A percentile compares a stretch with the other conserved stretches of the same genome.
phyloP scores from a whole-genome alignment of 2,888 invertebrate species.

The Xestia xanthographa region DNA sequence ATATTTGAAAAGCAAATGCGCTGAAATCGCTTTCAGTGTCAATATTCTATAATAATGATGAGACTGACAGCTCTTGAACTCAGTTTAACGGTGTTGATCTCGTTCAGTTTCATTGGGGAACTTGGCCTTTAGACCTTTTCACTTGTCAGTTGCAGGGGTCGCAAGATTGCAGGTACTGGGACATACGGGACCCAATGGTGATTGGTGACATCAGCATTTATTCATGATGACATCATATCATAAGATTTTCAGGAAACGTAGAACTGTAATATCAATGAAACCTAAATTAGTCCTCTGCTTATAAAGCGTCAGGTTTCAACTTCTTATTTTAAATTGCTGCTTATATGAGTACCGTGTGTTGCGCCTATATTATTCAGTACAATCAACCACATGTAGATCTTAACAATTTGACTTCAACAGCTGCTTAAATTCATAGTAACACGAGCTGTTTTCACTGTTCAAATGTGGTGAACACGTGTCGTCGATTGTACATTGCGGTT shows the following conservation, averaged over 20 bases:
- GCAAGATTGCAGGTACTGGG: neutral
- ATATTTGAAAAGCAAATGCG: conserved; percentile 1
- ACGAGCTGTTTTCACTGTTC: neutral
- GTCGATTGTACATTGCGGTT: conserved; percentile 39
- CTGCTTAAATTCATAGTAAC: neutral
- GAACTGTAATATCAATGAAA: conserved; percentile 35
- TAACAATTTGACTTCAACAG: neutral
- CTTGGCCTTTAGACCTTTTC: neutral
- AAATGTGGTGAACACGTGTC: conserved; percentile 14
- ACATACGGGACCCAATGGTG: neutral
- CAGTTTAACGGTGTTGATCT: neutral
- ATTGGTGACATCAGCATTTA: neutral
- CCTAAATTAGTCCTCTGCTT: conserved; percentile 38
- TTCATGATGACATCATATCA: neutral
- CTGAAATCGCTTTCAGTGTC: neutral
- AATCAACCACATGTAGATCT: neutral
- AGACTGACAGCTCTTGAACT: neutral
- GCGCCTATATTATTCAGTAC: conserved; percentile 7
- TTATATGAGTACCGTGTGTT: neutral
- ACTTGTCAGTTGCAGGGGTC: neutral
- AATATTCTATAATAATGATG: neutral
- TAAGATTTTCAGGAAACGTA: neutral
- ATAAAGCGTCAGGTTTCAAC: conserved; percentile 28
- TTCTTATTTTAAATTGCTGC: conserved; percentile 35
- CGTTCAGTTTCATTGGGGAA: neutral